phyloP scores from a whole-genome alignment of 53 echinoderm and acorn worm species.

The Paracentrotus lividus region DNA sequence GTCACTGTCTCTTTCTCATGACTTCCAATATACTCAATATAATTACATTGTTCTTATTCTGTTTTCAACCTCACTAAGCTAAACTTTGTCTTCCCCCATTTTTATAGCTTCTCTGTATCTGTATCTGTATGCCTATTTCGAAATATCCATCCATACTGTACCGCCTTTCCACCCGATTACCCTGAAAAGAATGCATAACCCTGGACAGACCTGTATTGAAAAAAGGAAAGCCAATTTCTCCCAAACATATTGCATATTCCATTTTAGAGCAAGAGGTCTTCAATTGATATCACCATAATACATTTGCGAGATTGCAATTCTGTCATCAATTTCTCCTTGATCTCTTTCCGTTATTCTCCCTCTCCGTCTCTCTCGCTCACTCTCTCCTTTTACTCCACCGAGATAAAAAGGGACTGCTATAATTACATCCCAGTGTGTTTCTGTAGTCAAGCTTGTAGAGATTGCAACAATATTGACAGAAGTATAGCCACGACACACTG shows the following conservation, averaged over 20 bases:
- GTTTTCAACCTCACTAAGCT: too few relatives aligned
- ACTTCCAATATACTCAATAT: background rate
- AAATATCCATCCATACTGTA: background rate
- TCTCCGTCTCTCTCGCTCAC: background rate
- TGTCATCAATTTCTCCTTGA: slow-evolving; percentile 43
- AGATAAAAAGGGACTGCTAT: slow-evolving; percentile 1
- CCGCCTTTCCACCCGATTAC: background rate
- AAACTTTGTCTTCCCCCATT: background rate
- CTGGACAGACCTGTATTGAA: background rate
- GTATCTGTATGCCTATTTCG: background rate
- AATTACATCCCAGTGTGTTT: slow-evolving; percentile 54
- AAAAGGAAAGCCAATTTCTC: background rate
- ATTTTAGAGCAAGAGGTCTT: background rate
- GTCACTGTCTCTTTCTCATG: background rate
- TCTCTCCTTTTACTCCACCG: background rate
- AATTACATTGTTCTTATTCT: too few relatives aligned
- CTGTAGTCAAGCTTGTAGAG: slow-evolving; percentile 45
- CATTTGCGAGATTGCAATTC: slow-evolving; percentile 35
- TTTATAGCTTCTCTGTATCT: background rate
- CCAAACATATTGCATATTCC: slow-evolving; percentile 9
- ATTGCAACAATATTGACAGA: slow-evolving; percentile 66
- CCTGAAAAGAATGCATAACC: background rate
- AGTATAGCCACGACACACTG: slow-evolving; percentile 37
- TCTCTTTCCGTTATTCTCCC: background rate
- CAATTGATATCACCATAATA: slow-evolving; percentile 21